These are phyloP conservation scores for Papio anubis DNA, from an alignment of 2,113 vertebrate species.

Conservation along the genomic window DNA sequence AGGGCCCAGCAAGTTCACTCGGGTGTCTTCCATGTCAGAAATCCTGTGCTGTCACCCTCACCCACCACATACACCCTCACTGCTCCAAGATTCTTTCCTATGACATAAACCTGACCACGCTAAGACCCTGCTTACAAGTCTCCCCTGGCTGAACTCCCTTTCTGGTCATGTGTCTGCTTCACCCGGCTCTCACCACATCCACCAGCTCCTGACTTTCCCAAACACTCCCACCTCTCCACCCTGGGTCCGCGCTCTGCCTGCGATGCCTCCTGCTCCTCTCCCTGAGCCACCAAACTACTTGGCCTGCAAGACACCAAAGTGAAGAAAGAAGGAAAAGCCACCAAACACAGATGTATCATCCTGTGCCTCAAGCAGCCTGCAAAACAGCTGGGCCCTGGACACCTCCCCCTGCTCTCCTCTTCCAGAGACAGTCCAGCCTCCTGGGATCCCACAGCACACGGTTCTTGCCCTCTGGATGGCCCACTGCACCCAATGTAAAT, in stretches of 20 bases:
- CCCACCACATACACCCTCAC: neutral
- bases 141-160: neutral
- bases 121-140: too few relatives aligned
- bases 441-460: neutral
- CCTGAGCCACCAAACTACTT: neutral
- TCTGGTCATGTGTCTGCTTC: neutral
- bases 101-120: neutral
- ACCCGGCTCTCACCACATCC: fast-evolving
- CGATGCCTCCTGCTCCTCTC: neutral
- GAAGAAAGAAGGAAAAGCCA: too few relatives aligned
- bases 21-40: neutral
- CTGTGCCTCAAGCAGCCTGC: too few relatives aligned
- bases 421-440: neutral
- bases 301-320: neutral
- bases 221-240: neutral
- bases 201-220: neutral
- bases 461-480: neutral
- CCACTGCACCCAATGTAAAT: neutral
- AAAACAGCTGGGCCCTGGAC: neutral
- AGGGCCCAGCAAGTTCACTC: neutral
- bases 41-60: too few relatives aligned
- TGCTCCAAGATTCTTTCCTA: neutral
- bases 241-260: neutral
- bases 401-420: neutral
- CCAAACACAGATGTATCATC: too few relatives aligned